Base-by-base conservation (phyloP, 2,888 invertebrate genomes). In the Standfussiana lucernea region DNA sequence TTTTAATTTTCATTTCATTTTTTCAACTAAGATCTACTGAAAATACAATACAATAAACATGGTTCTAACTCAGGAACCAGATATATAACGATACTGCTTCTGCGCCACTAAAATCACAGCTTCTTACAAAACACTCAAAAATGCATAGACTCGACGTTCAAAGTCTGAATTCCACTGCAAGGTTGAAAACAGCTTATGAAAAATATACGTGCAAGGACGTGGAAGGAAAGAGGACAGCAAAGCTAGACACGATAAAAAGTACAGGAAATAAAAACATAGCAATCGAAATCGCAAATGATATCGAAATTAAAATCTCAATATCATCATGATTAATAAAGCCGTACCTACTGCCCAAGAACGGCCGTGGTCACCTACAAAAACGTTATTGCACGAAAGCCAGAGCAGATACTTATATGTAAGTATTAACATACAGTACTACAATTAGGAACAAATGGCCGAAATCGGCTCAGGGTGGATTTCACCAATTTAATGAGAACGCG, bases 271-370 rank as follows among this genome's bases (percentile, higher is more conserved):
- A 35, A n/a, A 53, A 28, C 15, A 42, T 47, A 47, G 15, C 24
- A 53, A 65, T 21, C 42, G n/a, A n/a, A n/a, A n/a, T n/a, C n/a
- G n/a, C n/a, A n/a, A n/a, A 64, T 21, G 40, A 42, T 47, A 59
- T 69, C n/a, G 28, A 28, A 74, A 65, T 32, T 13, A 18, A 80
- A 50, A 85, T 74, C n/a, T 59, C 47, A 67, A 85, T 64, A 64
- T 67, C 47, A 53, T 61, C 28, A 28, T 77, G 45, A 83, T 76
- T 73, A 53, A 15, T 37, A 53, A 32, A 53, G 18, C 37, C 53
- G 35, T 50, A 47, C 40, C 15, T 77, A 47, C 28, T 28, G 40
- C 32, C 37, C 32, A 76, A 53, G 69, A 50, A 37, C 40, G 2
- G 6, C 35, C 18, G 28, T 35, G 32, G 56, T 68, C 64, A 72